Evolutionary conservation across 2,113 vertebrate genomes (phyloP).

Genomic region (Camelus bactrianus): DNA sequence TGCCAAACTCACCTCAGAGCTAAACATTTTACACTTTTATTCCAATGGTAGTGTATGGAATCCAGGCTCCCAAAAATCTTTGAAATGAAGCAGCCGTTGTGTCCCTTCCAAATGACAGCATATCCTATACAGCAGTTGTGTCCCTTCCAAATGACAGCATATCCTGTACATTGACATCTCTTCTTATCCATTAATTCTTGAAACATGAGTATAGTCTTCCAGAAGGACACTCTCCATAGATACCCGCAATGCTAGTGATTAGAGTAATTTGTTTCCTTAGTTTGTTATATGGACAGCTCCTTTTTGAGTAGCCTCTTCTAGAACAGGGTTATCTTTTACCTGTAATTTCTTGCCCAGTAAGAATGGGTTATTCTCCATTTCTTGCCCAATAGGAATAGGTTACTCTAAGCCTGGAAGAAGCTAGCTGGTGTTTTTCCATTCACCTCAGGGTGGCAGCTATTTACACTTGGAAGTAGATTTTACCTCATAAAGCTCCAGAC

Average conservation of each 20-base stretch:
- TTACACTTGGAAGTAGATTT: constrained; percentile 70
- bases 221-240: not conserved
- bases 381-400: not conserved
- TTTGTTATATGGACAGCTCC: not conserved
- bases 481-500: constrained; percentile 60
- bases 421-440: constrained; percentile 40
- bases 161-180: not conserved
- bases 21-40: not conserved
- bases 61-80: not conserved
- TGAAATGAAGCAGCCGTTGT: not conserved
- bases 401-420: not conserved
- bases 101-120: not conserved
- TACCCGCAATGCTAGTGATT: not conserved
- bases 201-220: not conserved
- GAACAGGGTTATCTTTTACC: not conserved
- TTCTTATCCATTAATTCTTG: not conserved
- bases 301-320: not conserved
- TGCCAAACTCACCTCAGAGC: not conserved
- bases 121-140: accelerated
- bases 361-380: not conserved
- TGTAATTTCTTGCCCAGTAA: not conserved
- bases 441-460: constrained; percentile 63
- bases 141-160: not conserved
- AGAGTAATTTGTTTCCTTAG: not conserved
- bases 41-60: not conserved